Percentiles rank a stretch among this genome's conserved stretches.
These are phyloP conservation scores for Heliornis fulica DNA, from an alignment of 2,113 vertebrate genomes.

Conservation along the genomic window DNA sequence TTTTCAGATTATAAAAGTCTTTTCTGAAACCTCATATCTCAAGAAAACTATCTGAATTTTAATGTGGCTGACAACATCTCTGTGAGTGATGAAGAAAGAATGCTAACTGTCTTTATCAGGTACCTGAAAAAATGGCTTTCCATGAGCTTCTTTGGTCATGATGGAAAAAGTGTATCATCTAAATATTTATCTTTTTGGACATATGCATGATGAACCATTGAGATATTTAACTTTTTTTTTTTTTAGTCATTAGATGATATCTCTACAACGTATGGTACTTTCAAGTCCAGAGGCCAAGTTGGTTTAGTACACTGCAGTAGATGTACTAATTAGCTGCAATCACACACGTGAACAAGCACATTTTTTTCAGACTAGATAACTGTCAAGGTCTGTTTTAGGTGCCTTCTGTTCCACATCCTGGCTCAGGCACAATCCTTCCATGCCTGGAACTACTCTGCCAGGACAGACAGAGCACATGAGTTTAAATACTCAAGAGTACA, in stretches of 20 bases:
- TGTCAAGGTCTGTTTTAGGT: background rate
- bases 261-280: background rate
- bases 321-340: background rate
- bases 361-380: background rate
- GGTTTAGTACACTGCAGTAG: background rate
- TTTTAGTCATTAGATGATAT: background rate
- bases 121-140: background rate
- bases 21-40: background rate
- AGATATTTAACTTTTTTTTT: background rate
- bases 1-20: background rate
- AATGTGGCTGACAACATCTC: background rate
- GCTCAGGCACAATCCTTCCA: rapidly evolving
- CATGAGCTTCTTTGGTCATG: background rate
- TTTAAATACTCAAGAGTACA: background rate
- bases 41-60: background rate
- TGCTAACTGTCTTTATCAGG: background rate
- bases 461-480: background rate
- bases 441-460: background rate
- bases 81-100: background rate
- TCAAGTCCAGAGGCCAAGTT: background rate
- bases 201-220: background rate
- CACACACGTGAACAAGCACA: background rate
- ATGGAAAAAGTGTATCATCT: background rate
- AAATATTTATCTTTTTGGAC: background rate
- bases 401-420: background rate